Conservation (phyloP, 1,140 invertebrate genomes). For the Cecropterus lyciades region DNA sequence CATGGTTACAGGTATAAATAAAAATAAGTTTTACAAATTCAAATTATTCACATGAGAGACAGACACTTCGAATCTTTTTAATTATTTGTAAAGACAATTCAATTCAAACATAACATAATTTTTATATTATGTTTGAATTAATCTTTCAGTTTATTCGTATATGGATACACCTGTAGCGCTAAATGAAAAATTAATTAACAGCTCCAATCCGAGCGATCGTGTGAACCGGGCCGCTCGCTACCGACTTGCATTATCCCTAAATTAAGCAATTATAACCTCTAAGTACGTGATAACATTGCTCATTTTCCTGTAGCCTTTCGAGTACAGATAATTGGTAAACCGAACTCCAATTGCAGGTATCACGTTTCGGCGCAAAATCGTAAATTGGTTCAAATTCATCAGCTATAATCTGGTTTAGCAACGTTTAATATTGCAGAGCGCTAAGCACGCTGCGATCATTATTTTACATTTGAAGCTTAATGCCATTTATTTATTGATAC, state of each 20-base stretch:
- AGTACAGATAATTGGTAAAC: slow-evolving; percentile 28
- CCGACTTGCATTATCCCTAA: slow-evolving; percentile 22
- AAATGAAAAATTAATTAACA: slow-evolving; percentile 34
- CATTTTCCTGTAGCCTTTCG: not conserved
- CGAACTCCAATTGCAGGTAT: slow-evolving; percentile 28
- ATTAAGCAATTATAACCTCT: slow-evolving; percentile 7
- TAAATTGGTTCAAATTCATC: slow-evolving; percentile 36
- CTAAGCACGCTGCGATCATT: slow-evolving; percentile 21
- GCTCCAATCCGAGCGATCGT: slow-evolving; percentile 20
- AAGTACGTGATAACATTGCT: not conserved
- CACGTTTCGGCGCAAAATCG: slow-evolving; percentile 33
- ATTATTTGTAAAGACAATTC: no score
- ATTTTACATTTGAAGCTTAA: slow-evolving; percentile 25
- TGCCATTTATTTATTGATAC: slow-evolving; percentile 20
- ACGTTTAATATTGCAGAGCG: slow-evolving; percentile 24
- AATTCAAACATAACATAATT: no score
- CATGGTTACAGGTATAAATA: no score
- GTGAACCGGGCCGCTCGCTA: slow-evolving; percentile 33
- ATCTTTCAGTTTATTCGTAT: not conserved
- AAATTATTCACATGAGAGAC: no score
- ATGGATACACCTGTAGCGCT: slow-evolving; percentile 4
- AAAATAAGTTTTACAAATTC: no score
- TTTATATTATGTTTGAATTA: no score
- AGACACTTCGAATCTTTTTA: no score
- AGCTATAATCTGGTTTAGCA: slow-evolving; percentile 24